Evolutionary conservation across 2,888 invertebrate species (phyloP).

Genomic region (Pseudococcus viburni): DNA sequence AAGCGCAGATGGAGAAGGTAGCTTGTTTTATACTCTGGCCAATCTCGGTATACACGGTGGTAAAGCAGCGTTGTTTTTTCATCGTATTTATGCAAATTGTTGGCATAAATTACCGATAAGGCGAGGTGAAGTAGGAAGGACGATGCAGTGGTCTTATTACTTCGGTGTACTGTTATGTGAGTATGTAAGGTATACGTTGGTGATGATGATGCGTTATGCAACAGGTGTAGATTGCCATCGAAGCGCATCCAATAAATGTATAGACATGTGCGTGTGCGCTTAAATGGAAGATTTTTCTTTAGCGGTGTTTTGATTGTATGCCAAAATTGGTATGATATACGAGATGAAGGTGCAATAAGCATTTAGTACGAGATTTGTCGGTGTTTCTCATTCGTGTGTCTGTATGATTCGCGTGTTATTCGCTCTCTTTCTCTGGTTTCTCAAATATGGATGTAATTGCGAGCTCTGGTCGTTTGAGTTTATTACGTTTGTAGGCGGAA

Average conservation of each 20-base stretch:
- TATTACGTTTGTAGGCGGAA: background rate
- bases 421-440: background rate
- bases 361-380: background rate
- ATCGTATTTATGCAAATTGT: too few relatives aligned
- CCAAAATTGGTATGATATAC: background rate
- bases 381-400: background rate
- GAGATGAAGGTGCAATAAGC: background rate
- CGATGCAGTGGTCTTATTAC: too few relatives aligned
- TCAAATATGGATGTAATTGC: background rate
- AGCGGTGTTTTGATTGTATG: background rate
- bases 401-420: too few relatives aligned
- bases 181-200: background rate
- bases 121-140: too few relatives aligned
- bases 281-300: background rate
- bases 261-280: background rate
- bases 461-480: background rate
- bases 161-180: too few relatives aligned
- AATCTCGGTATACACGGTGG: too few relatives aligned
- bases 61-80: too few relatives aligned
- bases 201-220: background rate
- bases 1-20: too few relatives aligned
- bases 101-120: too few relatives aligned
- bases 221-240: background rate
- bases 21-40: too few relatives aligned
- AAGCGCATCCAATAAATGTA: background rate